phyloP scores from a whole-genome alignment of 2,113 vertebrate species.

The Entomyzon cyanotis region DNA sequence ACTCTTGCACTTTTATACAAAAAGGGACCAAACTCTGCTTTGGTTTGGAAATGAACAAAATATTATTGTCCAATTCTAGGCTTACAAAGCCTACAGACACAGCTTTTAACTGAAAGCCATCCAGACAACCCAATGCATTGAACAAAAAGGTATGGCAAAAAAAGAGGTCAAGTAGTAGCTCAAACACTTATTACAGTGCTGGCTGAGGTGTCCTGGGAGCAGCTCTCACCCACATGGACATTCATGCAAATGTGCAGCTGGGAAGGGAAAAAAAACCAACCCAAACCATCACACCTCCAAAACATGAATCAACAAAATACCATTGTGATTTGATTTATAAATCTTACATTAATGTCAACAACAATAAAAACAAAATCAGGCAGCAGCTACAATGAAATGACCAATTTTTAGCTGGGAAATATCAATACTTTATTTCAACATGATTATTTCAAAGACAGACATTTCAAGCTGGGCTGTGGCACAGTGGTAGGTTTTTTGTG shows the following conservation, averaged over 20 bases:
- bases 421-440: not conserved
- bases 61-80: not conserved
- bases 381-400: not conserved
- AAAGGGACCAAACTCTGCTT: not conserved
- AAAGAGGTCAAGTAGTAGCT: not conserved
- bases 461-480: not conserved
- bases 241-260: not conserved
- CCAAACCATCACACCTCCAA: not conserved
- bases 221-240: not conserved
- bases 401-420: not conserved
- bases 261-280: not conserved
- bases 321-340: not conserved
- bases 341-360: not conserved
- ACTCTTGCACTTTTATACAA: not conserved
- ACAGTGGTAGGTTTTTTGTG: not conserved
- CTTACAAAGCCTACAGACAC: not conserved
- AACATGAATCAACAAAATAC: not conserved
- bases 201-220: not conserved
- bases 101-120: not conserved
- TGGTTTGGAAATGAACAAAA: not conserved
- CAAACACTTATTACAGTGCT: not conserved
- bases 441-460: not conserved
- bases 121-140: not conserved
- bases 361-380: not conserved
- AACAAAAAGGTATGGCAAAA: not conserved